phyloP scores from a whole-genome alignment of 1,140 invertebrate genomes.

The Drosophila pandora region DNA sequence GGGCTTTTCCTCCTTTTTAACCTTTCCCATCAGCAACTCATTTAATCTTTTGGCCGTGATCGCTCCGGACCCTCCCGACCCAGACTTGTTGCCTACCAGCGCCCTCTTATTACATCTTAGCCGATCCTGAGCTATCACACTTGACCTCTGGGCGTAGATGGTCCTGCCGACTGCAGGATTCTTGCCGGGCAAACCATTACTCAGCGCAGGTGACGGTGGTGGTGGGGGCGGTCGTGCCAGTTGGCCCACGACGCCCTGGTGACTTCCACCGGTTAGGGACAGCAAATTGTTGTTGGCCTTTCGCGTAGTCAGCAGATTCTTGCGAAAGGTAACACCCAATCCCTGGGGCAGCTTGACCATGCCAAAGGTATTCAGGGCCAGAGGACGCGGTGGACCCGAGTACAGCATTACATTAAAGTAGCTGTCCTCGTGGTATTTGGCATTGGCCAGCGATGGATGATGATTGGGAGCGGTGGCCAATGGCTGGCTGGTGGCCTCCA shows the following conservation, averaged over 20 bases:
- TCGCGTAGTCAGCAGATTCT: slow-evolving; percentile 67
- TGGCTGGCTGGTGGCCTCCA: slow-evolving; percentile 57
- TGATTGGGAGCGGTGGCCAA: slow-evolving; percentile 41
- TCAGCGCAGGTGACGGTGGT: slow-evolving; percentile 30
- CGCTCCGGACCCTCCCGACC: slow-evolving; percentile 5
- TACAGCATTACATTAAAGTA: slow-evolving; percentile 77
- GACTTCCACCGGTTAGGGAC: slow-evolving; percentile 55
- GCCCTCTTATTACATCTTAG: slow-evolving; percentile 66
- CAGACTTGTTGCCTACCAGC: slow-evolving; percentile 22
- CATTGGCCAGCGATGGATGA: slow-evolving; percentile 57
- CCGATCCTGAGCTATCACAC: slow-evolving; percentile 64
- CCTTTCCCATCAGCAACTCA: slow-evolving; percentile 54
- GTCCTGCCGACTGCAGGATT: slow-evolving; percentile 45
- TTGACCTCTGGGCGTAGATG: slow-evolving; percentile 64
- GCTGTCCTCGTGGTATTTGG: slow-evolving; percentile 70
- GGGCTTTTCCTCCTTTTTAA: slow-evolving; percentile 51
- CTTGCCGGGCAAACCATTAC: slow-evolving; percentile 49
- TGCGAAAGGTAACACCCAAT: slow-evolving; percentile 71
- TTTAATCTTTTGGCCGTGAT: slow-evolving; percentile 63
- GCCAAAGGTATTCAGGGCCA: slow-evolving; percentile 76
- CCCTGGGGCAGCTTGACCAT: slow-evolving; percentile 74
- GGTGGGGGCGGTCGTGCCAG: slow-evolving; percentile 52
- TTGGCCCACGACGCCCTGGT: slow-evolving; percentile 61
- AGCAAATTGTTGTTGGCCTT: slow-evolving; percentile 74
- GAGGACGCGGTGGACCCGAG: slow-evolving; percentile 64